Conservation (phyloP, 2,113 vertebrate genomes). For the Haemorhous mexicanus region DNA sequence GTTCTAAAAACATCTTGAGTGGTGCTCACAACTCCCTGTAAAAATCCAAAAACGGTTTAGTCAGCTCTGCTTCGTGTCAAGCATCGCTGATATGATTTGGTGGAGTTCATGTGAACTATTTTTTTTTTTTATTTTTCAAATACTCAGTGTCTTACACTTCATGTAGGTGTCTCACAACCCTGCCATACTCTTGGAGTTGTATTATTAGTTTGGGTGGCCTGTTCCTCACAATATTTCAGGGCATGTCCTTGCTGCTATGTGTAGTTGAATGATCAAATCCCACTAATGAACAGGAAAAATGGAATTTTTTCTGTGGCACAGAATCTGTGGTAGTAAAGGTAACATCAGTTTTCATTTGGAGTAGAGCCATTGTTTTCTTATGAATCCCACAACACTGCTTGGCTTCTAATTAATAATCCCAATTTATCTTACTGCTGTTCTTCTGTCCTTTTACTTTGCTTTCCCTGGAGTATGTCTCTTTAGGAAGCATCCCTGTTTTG, state of each 20-base stretch:
- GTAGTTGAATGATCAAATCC: neutral
- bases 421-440: neutral
- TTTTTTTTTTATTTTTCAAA: neutral
- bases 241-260: neutral
- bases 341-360: neutral
- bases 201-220: neutral
- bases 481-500: neutral
- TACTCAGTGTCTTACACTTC: neutral
- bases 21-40: neutral
- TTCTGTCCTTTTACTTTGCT: neutral
- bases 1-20: neutral
- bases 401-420: neutral
- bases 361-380: neutral
- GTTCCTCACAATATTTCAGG: neutral
- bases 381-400: neutral
- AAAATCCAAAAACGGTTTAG: neutral
- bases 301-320: neutral
- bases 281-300: neutral
- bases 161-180: neutral
- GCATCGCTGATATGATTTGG: fast-evolving
- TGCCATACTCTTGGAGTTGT: neutral
- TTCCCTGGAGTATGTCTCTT: neutral
- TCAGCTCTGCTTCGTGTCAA: neutral
- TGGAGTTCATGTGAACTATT: neutral
- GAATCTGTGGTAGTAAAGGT: neutral